A percentile compares a stretch with the other conserved stretches of the same genome.
phyloP scores from a whole-genome alignment of 92 coral and sea anemone genomes.

The Epizoanthus illoricatus region DNA sequence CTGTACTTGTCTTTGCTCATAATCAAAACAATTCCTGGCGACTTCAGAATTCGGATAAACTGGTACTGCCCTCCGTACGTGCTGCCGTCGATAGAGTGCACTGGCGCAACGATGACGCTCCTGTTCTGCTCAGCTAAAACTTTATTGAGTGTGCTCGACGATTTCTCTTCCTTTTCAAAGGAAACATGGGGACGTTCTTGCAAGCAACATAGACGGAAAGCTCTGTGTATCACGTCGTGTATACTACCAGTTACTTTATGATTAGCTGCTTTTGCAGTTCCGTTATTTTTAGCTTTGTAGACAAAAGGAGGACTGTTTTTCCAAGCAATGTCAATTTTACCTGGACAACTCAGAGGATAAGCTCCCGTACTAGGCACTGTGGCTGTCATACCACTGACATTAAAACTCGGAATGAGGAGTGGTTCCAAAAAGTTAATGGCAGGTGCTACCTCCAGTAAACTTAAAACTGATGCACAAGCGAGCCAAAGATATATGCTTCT shows the following conservation, averaged over 20 bases:
- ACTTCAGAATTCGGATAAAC: constrained; percentile 4
- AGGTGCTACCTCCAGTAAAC: background rate
- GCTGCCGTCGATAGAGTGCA: constrained; percentile 13
- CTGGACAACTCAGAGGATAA: background rate
- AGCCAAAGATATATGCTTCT: background rate
- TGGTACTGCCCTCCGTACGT: constrained; percentile 20
- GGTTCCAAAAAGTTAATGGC: constrained; percentile 22
- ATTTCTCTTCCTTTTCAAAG: background rate
- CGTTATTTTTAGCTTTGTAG: background rate
- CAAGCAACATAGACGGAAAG: constrained; percentile 17
- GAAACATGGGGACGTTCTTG: background rate
- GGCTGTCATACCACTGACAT: background rate
- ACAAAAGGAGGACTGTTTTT: constrained; percentile 21
- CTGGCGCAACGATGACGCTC: background rate
- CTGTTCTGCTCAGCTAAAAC: background rate
- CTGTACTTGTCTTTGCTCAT: constrained; percentile 28
- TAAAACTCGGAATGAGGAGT: background rate
- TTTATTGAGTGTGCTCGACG: background rate
- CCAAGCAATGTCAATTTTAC: constrained; percentile 12
- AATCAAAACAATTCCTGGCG: constrained; percentile 33
- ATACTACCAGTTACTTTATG: background rate
- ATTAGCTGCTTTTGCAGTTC: background rate
- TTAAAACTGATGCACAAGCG: background rate
- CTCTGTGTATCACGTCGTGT: background rate
- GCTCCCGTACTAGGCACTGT: background rate